phyloP scores from a whole-genome alignment of 2,113 vertebrate species.

The Poecilia latipinna region DNA sequence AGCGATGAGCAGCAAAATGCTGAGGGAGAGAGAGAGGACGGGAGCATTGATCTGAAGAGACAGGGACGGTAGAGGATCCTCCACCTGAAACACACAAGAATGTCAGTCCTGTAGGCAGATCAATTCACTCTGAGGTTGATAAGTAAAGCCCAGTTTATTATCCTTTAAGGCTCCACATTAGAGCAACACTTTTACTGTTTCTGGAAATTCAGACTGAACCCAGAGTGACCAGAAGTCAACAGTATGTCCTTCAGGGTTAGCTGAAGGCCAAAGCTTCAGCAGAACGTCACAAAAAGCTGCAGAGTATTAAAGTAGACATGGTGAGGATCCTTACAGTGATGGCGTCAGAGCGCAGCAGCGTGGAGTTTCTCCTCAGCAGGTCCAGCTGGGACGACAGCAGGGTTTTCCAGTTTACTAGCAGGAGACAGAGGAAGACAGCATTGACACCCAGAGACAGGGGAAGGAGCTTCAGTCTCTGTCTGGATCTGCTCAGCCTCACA shows the following conservation, averaged over 20 bases:
- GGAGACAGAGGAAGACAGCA: background rate
- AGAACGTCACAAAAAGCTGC: too few species aligned
- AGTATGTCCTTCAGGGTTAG: too few species aligned
- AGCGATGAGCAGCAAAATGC: slow-evolving; percentile 61
- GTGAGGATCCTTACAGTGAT: slow-evolving; percentile 57
- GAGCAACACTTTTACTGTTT: too few species aligned
- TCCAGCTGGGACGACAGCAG: slow-evolving; percentile 66
- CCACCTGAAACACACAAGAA: slow-evolving; percentile 48
- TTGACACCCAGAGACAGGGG: too few species aligned
- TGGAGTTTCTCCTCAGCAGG: slow-evolving; percentile 70
- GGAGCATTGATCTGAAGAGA: slow-evolving; percentile 78
- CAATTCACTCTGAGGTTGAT: background rate
- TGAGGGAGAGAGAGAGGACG: slow-evolving; percentile 75
- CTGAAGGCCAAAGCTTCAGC: too few species aligned
- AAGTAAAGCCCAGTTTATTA: too few species aligned
- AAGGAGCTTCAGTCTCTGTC: too few species aligned
- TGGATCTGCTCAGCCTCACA: background rate
- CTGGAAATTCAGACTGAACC: too few species aligned
- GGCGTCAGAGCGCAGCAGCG: slow-evolving; percentile 49
- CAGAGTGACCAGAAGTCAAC: too few species aligned
- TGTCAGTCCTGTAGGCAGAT: too few species aligned
- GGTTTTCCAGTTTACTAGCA: slow-evolving; percentile 55
- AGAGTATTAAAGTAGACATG: too few species aligned
- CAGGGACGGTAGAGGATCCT: slow-evolving; percentile 66
- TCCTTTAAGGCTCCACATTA: too few species aligned